Conservation (phyloP, 1,140 invertebrate genomes). For the Frieseomelitta varia region DNA sequence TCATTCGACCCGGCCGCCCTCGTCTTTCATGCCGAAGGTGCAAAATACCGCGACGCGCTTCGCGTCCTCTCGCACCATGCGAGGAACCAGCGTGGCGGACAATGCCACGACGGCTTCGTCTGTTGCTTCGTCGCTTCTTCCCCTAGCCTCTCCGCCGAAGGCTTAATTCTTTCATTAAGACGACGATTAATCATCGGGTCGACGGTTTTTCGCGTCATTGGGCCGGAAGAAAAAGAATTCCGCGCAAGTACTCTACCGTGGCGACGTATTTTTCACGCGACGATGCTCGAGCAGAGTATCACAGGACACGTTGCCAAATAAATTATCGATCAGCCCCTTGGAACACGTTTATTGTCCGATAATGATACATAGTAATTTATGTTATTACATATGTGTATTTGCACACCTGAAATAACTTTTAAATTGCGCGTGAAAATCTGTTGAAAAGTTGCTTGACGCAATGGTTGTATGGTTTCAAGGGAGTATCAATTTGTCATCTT, state of each 20-base stretch:
- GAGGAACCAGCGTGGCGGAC: conserved; percentile 40
- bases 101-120: conserved; percentile 40
- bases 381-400: no score
- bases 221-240: neutral
- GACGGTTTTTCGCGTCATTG: conserved; percentile 37
- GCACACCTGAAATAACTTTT: no score
- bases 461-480: no score
- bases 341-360: neutral
- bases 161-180: conserved; percentile 60
- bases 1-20: conserved; percentile 66
- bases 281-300: neutral
- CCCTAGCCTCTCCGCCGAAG: conserved; percentile 21
- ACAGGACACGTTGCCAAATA: neutral
- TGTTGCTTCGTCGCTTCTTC: conserved; percentile 37
- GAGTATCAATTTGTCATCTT: no score
- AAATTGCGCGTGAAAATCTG: no score
- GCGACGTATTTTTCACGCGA: conserved; percentile 14
- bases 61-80: conserved; percentile 5
- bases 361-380: no score
- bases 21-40: conserved; percentile 59
- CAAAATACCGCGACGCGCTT: conserved; percentile 48
- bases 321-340: neutral
- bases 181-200: conserved; percentile 54
- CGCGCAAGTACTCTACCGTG: no score
- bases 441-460: no score